Evolutionary conservation across 2,888 invertebrate species (phyloP), one percentile per base, ranked within the genome.

Genomic region (Drosophila multiciliata): DNA sequence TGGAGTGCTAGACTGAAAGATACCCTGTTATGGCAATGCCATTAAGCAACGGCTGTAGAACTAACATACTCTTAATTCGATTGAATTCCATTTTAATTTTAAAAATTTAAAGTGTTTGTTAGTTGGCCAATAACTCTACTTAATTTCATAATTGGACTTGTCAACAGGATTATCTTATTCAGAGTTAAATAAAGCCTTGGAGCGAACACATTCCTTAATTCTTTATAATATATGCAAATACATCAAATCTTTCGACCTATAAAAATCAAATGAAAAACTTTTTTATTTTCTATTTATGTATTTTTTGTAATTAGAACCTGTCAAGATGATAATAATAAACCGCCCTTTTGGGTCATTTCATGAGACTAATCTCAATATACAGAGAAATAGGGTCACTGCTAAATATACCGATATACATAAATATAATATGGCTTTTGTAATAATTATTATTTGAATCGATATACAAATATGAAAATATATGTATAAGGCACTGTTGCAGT

Each of bases 21-120:
- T 64, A 66, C 65, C 60, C 67, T 66, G 26, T 42, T 26, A 42
- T 45, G n/a, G 2, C 29, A 50, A 17, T 32, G 29, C 8, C 9
- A n/a, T 15, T 48, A 40, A 40, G n/a, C 17, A n/a, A n/a, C 8
- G 8, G 9, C 40, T 8, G 8, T 7, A n/a, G 8, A 7, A 40
- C 9, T 33, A 11, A 33, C 33, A 11, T 33, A 33, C 35, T 35
- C 12, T 35, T 7, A 45, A 45, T 23, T 8, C 1, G 7, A 8
- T 15, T 42, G 15, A n/a, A 42, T n/a, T 42, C 17, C 1, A 17
- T 8, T 20, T 20, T 20, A 3, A 17, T 8, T 20, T 20, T 12
- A 20, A 45, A 12, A 45, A 45, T 12, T 5, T 5, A 40, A n/a
- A 1, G 40, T 11, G n/a, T 9, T 17, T 38, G 17, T n/a, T n/a